Base-by-base conservation (phyloP, 1,140 invertebrate species). In the Zaprionus lachaisei region DNA sequence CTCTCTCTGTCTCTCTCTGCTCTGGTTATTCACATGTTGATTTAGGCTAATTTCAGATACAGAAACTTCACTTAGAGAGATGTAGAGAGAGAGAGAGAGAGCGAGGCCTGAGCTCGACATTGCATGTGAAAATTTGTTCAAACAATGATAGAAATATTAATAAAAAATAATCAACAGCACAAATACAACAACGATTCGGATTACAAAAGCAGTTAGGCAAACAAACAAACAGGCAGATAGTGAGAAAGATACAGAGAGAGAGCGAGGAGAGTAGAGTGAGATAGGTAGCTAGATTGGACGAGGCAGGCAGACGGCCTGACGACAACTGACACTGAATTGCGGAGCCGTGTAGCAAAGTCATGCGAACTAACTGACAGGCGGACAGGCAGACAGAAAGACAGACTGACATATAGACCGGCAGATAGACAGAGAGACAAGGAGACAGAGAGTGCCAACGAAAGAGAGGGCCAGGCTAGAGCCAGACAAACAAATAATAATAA, bases 401-500 rank as follows among this genome's bases (percentile, higher is more conserved):
- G 70, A 60, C 37, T 47, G 57, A 81, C 51, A 54, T 63, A 65
- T 41, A 62, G 64, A 60, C 31, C 12, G 20, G 26, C 31, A 26
- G 70, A 51, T 0, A 24, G 47, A 24, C 9, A 49, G 47, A 17
- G 49, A 38, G 51, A 12, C 28, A 57, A 22, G 28, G 41, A 17
- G 38, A 41, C 15, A 38, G 38, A 56, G 55, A 31, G 49, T 58
- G 47, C 14, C 9, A 56, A 15, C 24, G 56, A 63, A 64, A 63
- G 54, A 51, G 49, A 26, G 49, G 63, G 54, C n/a, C 14, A 54
- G 20, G 61, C 66, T 66, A 66, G 72, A 73, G 80, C 37, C 85
- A 77, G 72, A 81, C 85, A 89, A 90, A 89, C 85, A 89, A 89
- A 90, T 90, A 90, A 90, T 89, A 89, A 89, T 90, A 89, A 89